Conservation (phyloP, 2,888 invertebrate species). For the Pristionchus fissidentatus region DNA sequence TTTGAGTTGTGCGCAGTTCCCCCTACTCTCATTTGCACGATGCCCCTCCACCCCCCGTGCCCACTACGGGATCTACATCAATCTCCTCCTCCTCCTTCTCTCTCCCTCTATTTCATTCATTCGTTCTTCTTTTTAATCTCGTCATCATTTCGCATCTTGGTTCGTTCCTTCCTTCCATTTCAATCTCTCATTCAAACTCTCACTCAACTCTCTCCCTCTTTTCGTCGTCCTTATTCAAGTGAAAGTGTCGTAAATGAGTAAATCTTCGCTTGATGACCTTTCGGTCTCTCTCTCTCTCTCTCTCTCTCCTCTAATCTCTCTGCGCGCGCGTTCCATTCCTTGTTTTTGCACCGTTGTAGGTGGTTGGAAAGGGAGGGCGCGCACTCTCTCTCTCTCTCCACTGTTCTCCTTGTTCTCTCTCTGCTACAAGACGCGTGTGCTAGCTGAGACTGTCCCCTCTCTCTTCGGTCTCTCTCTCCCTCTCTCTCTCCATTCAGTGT, state of each 20-base stretch:
- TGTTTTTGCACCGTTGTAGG: constrained; percentile 8
- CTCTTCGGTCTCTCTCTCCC: neutral
- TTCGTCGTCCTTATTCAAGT: constrained; percentile 15
- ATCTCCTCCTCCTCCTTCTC: neutral
- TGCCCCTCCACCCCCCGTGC: neutral
- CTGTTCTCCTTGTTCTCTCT: neutral
- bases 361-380: neutral
- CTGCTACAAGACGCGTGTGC: constrained; percentile 18
- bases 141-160: neutral
- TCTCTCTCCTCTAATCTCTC: neutral
- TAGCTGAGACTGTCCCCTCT: neutral
- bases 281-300: constrained; percentile 14
- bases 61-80: neutral
- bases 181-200: neutral
- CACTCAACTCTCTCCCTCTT: neutral
- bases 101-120: neutral
- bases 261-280: neutral
- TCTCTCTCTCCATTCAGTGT: neutral
- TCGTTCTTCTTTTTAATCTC: no score
- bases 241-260: constrained; percentile 39
- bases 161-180: neutral
- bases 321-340: neutral
- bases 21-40: neutral
- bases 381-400: neutral
- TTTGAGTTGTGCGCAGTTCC: neutral